Percentiles rank a stretch among this genome's conserved stretches.
Evolutionary conservation across 2,113 vertebrate genomes (phyloP).

Genomic region (Lanius collurio): DNA sequence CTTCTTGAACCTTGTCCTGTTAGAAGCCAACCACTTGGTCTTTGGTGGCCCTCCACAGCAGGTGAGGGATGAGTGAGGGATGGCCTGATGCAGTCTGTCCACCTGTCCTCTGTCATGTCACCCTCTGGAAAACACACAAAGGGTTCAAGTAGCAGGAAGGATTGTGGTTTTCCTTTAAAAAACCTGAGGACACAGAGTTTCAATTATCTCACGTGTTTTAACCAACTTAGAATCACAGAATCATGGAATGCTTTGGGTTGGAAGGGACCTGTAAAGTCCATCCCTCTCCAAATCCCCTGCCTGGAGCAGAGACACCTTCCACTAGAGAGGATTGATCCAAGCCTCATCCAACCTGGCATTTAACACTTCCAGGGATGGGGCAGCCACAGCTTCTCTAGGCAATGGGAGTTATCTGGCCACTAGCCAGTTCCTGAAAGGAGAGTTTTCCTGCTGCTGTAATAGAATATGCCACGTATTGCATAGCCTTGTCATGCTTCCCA

Average conservation of each 20-base stretch:
- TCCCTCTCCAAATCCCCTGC: neutral
- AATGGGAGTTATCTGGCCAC: neutral
- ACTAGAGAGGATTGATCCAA: neutral
- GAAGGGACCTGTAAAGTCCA: neutral
- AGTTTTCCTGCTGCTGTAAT: neutral
- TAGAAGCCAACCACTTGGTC: neutral
- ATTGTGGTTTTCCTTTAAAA: neutral
- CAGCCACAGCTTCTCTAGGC: neutral
- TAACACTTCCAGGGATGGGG: neutral
- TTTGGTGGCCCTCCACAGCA: neutral
- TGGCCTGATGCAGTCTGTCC: neutral
- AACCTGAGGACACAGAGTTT: neutral
- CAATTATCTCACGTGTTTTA: neutral
- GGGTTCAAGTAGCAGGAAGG: neutral
- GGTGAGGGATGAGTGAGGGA: neutral
- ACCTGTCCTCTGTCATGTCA: neutral
- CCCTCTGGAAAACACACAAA: neutral
- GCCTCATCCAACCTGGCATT: fast-evolving
- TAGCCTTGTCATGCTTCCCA: neutral
- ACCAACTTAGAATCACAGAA: neutral
- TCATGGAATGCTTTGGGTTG: no score
- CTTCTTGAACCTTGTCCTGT: neutral
- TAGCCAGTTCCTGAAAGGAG: neutral
- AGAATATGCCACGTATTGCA: neutral
- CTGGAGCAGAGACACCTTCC: neutral